A percentile compares a stretch with the other conserved stretches of the same genome.
These are phyloP conservation scores for Struthidea cinerea DNA, from an alignment of 2,113 vertebrate species.

Conservation along the genomic window DNA sequence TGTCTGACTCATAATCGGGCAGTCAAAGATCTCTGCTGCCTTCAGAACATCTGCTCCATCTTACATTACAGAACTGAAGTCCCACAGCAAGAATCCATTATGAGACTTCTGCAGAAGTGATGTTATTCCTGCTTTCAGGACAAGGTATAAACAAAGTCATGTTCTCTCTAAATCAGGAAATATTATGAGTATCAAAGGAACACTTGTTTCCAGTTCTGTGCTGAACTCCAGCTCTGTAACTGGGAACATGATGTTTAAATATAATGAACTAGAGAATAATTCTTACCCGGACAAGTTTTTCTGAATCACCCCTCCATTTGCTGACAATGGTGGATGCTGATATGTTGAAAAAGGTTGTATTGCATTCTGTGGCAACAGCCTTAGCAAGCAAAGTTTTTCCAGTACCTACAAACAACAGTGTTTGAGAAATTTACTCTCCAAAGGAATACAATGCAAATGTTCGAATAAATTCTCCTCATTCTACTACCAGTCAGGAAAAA, in stretches of 20 bases:
- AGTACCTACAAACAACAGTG: conserved; percentile 75
- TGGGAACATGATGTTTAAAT: not conserved
- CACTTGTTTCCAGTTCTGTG: not conserved
- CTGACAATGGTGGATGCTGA: conserved; percentile 96
- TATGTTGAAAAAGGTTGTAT: conserved; percentile 97
- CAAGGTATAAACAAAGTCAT: not conserved
- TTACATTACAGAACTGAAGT: not conserved
- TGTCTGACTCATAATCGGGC: not conserved
- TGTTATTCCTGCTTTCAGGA: not conserved
- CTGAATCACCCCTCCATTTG: conserved; percentile 97
- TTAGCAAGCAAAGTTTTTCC: conserved; percentile 96
- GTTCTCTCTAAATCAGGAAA: not conserved
- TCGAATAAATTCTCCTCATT: not conserved
- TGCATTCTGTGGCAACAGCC: conserved; percentile 95
- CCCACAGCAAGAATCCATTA: not conserved
- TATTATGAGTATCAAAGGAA: not conserved
- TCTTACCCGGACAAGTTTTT: conserved; percentile 92
- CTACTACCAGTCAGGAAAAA: not conserved
- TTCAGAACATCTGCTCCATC: not conserved
- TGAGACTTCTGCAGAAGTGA: not conserved
- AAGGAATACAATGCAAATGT: not conserved
- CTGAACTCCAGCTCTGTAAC: not conserved
- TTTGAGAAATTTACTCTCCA: not conserved
- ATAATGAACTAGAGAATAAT: not conserved
- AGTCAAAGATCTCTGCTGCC: not conserved